These are phyloP conservation scores for Tetraneura akinire DNA, from an alignment of 1,140 invertebrate genomes.

Conservation along the genomic window DNA sequence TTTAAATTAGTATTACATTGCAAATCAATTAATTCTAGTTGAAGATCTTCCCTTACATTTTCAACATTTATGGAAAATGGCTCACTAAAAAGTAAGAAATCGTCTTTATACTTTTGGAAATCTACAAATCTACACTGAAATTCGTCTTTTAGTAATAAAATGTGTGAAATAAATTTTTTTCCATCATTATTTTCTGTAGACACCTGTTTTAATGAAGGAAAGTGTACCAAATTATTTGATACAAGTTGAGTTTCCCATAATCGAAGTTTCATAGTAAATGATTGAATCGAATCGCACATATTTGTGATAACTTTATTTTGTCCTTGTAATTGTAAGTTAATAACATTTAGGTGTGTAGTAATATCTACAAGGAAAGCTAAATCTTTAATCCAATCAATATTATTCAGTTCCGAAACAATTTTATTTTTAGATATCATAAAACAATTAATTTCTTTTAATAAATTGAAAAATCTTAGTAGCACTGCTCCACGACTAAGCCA, in stretches of 20 bases:
- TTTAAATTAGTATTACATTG: too few relatives aligned
- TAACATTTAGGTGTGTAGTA: not conserved
- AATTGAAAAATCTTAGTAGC: too few relatives aligned
- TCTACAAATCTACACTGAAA: not conserved
- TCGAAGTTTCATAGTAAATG: not conserved
- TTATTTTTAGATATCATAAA: not conserved
- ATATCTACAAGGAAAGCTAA: constrained; percentile 3
- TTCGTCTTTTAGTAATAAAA: constrained; percentile 20
- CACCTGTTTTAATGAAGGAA: constrained; percentile 15
- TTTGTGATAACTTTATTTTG: constrained; percentile 12
- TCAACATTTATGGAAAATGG: not conserved
- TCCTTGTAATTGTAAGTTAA: constrained; percentile 4
- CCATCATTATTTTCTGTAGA: not conserved
- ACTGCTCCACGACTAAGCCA: too few relatives aligned
- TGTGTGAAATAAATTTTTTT: not conserved
- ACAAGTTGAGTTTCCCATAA: constrained; percentile 6
- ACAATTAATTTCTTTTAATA: not conserved
- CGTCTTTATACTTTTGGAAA: not conserved
- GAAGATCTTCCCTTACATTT: not conserved
- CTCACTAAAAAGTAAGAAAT: constrained; percentile 1
- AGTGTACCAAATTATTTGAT: not conserved
- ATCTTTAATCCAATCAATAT: not conserved
- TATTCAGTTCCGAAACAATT: not conserved
- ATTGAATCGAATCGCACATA: not conserved
- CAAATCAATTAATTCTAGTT: not conserved